Percentiles rank a stretch among this genome's conserved stretches.
Conservation (phyloP, 2,888 invertebrate species). For the Drosophila percnosoma region DNA sequence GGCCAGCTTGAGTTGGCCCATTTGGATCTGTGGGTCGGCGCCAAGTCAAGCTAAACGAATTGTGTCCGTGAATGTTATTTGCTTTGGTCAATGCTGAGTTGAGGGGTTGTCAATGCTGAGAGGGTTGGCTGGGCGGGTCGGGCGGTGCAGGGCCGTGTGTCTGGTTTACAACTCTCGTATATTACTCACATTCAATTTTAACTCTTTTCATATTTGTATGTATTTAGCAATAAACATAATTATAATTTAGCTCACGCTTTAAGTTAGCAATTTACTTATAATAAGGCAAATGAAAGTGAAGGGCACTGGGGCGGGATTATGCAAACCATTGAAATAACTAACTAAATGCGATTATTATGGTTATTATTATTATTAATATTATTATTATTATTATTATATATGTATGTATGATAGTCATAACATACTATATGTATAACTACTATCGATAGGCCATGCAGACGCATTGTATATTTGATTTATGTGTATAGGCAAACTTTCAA, state of each 20-base stretch:
- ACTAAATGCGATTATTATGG: constrained; percentile 49
- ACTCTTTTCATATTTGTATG: constrained; percentile 32
- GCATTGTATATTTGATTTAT: constrained; percentile 70
- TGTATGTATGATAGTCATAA: constrained; percentile 12
- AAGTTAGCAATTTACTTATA: constrained; percentile 70
- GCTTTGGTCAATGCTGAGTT: not conserved
- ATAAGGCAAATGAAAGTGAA: constrained; percentile 83
- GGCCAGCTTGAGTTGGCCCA: constrained; percentile 35
- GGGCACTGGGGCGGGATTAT: constrained; percentile 80
- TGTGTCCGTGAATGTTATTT: constrained; percentile 49
- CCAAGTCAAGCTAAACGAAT: constrained; percentile 67
- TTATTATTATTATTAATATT: constrained; percentile 14
- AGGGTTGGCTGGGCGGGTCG: constrained; percentile 3
- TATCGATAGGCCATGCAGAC: constrained; percentile 19
- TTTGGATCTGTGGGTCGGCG: constrained; percentile 18
- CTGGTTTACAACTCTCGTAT: constrained; percentile 31
- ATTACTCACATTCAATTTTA: constrained; percentile 53
- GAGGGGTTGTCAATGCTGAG: constrained; percentile 7
- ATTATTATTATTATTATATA: constrained; percentile 9
- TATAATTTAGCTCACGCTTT: constrained; percentile 67
- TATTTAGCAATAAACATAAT: constrained; percentile 62
- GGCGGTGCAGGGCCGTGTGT: not conserved
- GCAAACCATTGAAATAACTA: constrained; percentile 63
- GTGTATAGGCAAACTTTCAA: constrained; percentile 61
- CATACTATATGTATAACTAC: constrained; percentile 5